Conservation (phyloP, 23 tunicate species). For the Ciona savignyi region DNA sequence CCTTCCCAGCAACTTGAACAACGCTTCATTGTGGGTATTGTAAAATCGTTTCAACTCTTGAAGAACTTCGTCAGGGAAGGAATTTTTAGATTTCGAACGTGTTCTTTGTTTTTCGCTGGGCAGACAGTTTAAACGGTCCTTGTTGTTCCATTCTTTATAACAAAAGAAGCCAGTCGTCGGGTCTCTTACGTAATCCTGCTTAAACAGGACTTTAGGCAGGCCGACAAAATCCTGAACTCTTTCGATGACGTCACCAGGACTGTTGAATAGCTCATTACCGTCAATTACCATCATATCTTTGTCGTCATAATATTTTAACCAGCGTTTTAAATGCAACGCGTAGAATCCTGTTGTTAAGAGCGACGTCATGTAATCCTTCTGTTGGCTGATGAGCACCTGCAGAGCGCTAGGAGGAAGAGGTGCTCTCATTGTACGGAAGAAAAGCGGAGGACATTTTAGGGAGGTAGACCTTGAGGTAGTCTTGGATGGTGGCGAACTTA, state of each 20-base stretch:
- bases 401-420: too few relatives aligned
- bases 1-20: conserved; percentile 17
- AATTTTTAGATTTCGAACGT: neutral
- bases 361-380: neutral
- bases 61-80: neutral
- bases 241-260: conserved; percentile 31
- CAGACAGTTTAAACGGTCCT: neutral
- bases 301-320: conserved; percentile 4
- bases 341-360: conserved; percentile 31
- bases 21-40: conserved; percentile 16
- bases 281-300: conserved; percentile 10
- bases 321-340: conserved; percentile 23
- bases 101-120: neutral
- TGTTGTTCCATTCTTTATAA: conserved; percentile 8
- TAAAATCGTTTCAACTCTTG: conserved; percentile 12
- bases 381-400: neutral
- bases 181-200: conserved; percentile 14
- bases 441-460: too few relatives aligned
- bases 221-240: conserved; percentile 25
- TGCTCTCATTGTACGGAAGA: too few relatives aligned
- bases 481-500: too few relatives aligned
- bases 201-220: conserved; percentile 20
- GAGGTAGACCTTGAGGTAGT: too few relatives aligned
- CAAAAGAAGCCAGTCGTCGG: neutral
- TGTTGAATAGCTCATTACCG: neutral